A percentile compares a stretch with the other conserved stretches of the same genome.
Evolutionary conservation across 2,888 invertebrate species (phyloP).

Genomic region (Macaria notata): DNA sequence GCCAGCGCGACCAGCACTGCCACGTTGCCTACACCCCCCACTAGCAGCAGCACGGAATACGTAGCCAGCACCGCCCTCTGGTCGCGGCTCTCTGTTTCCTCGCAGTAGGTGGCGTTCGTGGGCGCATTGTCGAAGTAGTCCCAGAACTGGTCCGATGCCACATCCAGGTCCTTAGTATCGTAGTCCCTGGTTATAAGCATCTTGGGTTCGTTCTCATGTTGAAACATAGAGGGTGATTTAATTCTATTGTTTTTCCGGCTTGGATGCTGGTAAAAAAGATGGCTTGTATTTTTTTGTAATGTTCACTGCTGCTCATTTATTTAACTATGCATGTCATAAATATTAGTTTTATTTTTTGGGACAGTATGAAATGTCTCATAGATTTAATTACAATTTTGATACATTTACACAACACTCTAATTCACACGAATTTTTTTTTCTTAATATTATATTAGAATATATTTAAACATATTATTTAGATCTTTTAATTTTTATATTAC

Average conservation of each 20-base stretch:
- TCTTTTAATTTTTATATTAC: too few species aligned
- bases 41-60: conserved; percentile 1
- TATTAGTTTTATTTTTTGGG: too few species aligned
- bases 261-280: background rate
- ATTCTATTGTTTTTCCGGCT: background rate
- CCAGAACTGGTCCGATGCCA: conserved; percentile 51
- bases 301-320: too few species aligned
- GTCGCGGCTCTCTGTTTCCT: conserved; percentile 47
- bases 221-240: background rate
- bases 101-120: conserved; percentile 28
- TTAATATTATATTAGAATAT: too few species aligned
- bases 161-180: conserved; percentile 25
- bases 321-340: too few species aligned
- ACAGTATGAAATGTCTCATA: too few species aligned
- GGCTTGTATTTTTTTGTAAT: too few species aligned
- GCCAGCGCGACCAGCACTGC: conserved; percentile 86
- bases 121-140: conserved; percentile 59
- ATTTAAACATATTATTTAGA: too few species aligned
- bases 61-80: conserved; percentile 78
- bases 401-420: too few species aligned
- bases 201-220: conserved; percentile 17
- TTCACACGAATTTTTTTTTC: too few species aligned
- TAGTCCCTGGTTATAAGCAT: conserved; percentile 37
- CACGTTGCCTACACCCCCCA: conserved; percentile 88
- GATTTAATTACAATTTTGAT: too few species aligned